Conservation (phyloP, 2,797 vertebrate species). For the Philypnodon macrostomus region DNA sequence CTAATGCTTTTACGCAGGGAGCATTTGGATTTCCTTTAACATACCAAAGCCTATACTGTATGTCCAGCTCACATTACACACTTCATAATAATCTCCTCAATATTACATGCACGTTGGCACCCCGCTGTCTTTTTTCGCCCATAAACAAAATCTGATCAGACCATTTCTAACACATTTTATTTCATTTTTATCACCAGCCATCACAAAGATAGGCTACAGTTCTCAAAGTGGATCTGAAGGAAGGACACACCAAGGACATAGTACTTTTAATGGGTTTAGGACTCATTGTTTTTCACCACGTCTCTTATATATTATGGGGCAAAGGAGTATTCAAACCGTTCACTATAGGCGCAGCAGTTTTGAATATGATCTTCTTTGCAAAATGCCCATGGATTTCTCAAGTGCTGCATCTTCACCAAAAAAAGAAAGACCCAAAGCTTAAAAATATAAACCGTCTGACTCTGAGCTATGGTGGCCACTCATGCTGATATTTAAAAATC, state of each 20-base stretch:
- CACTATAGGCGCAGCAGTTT: background rate
- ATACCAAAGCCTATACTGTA: constrained; percentile 21
- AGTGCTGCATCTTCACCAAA: background rate
- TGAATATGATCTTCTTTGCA: background rate
- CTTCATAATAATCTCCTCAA: constrained; percentile 51
- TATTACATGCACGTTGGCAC: constrained; percentile 52
- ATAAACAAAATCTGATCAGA: constrained; percentile 16
- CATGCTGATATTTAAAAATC: constrained; percentile 40
- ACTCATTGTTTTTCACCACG: no score
- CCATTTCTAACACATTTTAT: background rate
- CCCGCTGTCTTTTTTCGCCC: constrained; percentile 23
- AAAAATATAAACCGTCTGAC: constrained; percentile 39
- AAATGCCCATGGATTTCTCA: constrained; percentile 29
- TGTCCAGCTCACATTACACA: constrained; percentile 24
- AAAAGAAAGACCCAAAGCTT: constrained; percentile 27
- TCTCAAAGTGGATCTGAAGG: constrained; percentile 65
- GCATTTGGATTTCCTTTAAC: constrained; percentile 46
- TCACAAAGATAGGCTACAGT: background rate
- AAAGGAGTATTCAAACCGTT: background rate
- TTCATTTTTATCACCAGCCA: constrained; percentile 4
- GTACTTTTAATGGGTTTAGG: constrained; percentile 24
- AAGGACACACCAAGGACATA: constrained; percentile 77
- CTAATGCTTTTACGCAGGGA: constrained; percentile 63
- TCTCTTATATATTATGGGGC: no score
- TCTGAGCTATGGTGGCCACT: constrained; percentile 23